A percentile compares a stretch with the other conserved stretches of the same genome.
Evolutionary conservation across 2,888 invertebrate species (phyloP).

Genomic region (Polydrusus pterygomalis): DNA sequence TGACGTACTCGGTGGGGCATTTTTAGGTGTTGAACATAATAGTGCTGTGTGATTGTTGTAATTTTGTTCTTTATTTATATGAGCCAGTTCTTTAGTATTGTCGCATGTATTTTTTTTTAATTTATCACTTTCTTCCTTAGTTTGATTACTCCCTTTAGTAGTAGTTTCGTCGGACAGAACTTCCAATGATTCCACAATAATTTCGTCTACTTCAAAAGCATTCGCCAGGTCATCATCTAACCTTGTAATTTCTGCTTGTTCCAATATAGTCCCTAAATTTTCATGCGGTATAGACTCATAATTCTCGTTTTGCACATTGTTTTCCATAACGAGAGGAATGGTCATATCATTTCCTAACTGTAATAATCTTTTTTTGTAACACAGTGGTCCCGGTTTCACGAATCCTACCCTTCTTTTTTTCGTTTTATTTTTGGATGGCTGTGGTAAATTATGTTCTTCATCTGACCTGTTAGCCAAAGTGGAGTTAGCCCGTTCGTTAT

Average conservation of each 20-base stretch:
- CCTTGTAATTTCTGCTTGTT: slow-evolving; percentile 26
- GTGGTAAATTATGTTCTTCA: neutral
- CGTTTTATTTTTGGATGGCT: neutral
- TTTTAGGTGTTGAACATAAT: slow-evolving; percentile 15
- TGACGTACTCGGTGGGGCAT: neutral
- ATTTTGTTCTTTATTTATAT: neutral
- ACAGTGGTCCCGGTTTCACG: slow-evolving; percentile 39
- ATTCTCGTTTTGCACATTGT: neutral
- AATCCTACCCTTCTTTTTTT: slow-evolving; percentile 33
- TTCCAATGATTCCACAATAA: slow-evolving; percentile 14
- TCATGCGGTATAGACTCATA: neutral
- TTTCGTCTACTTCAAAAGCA: slow-evolving; percentile 27
- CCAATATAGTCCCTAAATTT: slow-evolving; percentile 35
- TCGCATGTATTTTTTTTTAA: neutral
- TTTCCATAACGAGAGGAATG: slow-evolving; percentile 23
- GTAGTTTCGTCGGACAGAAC: neutral
- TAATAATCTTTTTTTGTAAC: slow-evolving; percentile 35
- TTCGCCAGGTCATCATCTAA: slow-evolving; percentile 5
- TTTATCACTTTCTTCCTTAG: neutral
- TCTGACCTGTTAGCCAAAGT: slow-evolving; percentile 40
- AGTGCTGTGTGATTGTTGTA: neutral
- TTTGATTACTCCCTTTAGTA: neutral
- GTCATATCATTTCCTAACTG: neutral
- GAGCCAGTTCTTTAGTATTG: neutral
- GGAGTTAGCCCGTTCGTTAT: slow-evolving; percentile 56